A percentile compares a stretch with the other conserved stretches of the same genome.
phyloP scores from a whole-genome alignment of 2,888 invertebrate species.

The Lordiphosa fenestrarum region DNA sequence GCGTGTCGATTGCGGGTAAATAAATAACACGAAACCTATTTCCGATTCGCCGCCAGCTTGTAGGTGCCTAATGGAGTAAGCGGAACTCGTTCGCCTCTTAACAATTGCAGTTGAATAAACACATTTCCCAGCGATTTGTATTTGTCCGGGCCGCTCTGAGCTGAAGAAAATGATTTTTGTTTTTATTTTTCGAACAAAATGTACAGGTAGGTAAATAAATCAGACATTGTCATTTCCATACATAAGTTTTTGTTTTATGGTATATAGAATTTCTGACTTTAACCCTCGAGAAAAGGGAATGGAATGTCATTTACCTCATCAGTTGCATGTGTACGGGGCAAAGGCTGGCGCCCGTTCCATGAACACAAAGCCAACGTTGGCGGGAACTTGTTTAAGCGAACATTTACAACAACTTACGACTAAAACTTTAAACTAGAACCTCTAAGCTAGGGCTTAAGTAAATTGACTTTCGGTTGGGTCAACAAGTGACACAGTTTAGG shows the following conservation, averaged over 20 bases:
- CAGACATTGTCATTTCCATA: slow-evolving; percentile 37
- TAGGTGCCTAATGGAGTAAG: slow-evolving; percentile 1
- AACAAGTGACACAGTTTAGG: slow-evolving; percentile 37
- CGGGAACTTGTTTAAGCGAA: slow-evolving; percentile 27
- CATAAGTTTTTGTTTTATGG: slow-evolving; percentile 14
- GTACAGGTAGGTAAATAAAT: slow-evolving; percentile 52
- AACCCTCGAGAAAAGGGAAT: slow-evolving; percentile 15
- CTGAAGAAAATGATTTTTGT: slow-evolving; percentile 18
- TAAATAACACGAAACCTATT: slow-evolving; percentile 73
- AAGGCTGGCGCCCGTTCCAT: not conserved
- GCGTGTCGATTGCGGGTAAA: slow-evolving; percentile 73
- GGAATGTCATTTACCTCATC: slow-evolving; percentile 38
- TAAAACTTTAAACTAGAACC: slow-evolving; percentile 24
- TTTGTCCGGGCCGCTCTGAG: slow-evolving; percentile 40
- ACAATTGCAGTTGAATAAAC: slow-evolving; percentile 57
- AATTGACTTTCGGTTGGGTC: slow-evolving; percentile 21
- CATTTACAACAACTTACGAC: slow-evolving; percentile 11
- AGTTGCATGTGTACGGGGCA: slow-evolving; percentile 17
- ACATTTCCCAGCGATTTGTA: slow-evolving; percentile 55
- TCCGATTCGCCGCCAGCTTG: slow-evolving; percentile 34
- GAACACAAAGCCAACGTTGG: not conserved
- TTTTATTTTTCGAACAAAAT: slow-evolving; percentile 20
- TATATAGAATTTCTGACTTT: slow-evolving; percentile 26
- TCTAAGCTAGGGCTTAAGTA: slow-evolving; percentile 32
- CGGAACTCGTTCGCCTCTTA: slow-evolving; percentile 18